These are phyloP conservation scores for Andinoacara biseriatus DNA, from an alignment of 2,113 vertebrate genomes.

Conservation along the genomic window DNA sequence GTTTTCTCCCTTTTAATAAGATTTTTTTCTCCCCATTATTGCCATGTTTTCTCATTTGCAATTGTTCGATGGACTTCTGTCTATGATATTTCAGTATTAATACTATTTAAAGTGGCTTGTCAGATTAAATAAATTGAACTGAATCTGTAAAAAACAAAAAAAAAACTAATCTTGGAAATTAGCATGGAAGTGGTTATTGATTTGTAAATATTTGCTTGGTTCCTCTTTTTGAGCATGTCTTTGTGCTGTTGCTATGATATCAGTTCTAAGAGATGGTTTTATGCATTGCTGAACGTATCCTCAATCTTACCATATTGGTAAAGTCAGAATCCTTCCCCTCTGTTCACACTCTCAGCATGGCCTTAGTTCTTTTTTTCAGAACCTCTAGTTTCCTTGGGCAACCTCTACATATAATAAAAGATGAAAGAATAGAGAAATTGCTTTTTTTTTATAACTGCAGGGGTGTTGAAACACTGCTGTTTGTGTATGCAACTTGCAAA, in stretches of 20 bases:
- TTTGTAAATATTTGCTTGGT: slow-evolving; percentile 11
- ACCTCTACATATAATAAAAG: slow-evolving; percentile 22
- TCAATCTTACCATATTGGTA: slow-evolving; percentile 1
- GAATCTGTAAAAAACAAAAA: not conserved
- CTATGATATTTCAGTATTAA: not conserved
- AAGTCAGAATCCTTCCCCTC: slow-evolving; percentile 20
- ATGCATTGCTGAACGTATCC: not conserved
- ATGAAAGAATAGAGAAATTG: slow-evolving; percentile 35
- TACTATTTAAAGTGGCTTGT: not conserved
- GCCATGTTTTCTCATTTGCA: not conserved
- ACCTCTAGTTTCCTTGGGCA: slow-evolving; percentile 39
- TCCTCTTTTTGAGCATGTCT: slow-evolving; percentile 18
- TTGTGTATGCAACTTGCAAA: slow-evolving; percentile 27
- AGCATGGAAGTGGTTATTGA: not conserved
- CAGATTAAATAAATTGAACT: not conserved
- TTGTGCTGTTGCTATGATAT: slow-evolving; percentile 62
- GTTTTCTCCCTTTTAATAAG: not conserved
- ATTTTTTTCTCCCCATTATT: not conserved
- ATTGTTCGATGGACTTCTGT: not conserved
- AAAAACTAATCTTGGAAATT: not conserved
- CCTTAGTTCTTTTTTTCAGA: slow-evolving; percentile 28
- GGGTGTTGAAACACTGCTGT: slow-evolving; percentile 21
- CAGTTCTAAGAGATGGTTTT: not conserved
- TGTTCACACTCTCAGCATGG: slow-evolving; percentile 31
- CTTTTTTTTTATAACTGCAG: slow-evolving; percentile 11